Evolutionary conservation across 2,797 vertebrate species (phyloP), one percentile per base, ranked within the genome.

Genomic region (Taenioides sp.): DNA sequence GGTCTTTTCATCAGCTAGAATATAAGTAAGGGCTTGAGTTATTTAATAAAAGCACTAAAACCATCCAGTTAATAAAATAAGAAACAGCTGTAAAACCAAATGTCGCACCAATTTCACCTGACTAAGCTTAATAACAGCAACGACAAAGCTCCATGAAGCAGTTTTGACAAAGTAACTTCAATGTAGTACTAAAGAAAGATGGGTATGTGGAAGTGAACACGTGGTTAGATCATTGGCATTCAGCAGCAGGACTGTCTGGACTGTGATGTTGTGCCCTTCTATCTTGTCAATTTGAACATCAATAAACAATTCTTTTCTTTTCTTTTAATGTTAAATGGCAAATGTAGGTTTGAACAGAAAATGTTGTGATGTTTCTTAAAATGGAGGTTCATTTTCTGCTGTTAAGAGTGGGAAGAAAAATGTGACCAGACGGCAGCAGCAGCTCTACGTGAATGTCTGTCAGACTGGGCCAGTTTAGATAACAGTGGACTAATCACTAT

Each of bases 1-100:
- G 14, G 88, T 94, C 89, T 96, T 98, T 82, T 99, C 97, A 0
- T 98, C 96, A 63, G 88, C 98, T 98, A 84, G 28, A 58, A 31
- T 23, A 70, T 43, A 65, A 50, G 0, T 25, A 40, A 75, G 20
- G 63, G 7, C 40, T n/a, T 27, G 7, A 50, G 43, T 43, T 64
- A 43, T 23, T 23, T 40, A 1, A 47, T 5, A 64, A 64, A 62
- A 34, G 28, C 60, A n/a, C n/a, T 58, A 23, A 25, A 23, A 5
- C 23, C 55, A 23, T 58, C 23, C n/a, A 23, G 4, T 16, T 69
- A 80, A n/a, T n/a, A 52, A 52, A n/a, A 52, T 20, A 54, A 22
- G 20, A 2, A 54, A n/a, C 20, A 54, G 52, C 9, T 47, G 43
- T 47, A 47, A 47, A 2, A 47, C 14, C 43, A 52, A 52, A 52